These are phyloP conservation scores for Platyrinchus mystaceus DNA, from an alignment of 2,797 vertebrate species.

Conservation along the genomic window DNA sequence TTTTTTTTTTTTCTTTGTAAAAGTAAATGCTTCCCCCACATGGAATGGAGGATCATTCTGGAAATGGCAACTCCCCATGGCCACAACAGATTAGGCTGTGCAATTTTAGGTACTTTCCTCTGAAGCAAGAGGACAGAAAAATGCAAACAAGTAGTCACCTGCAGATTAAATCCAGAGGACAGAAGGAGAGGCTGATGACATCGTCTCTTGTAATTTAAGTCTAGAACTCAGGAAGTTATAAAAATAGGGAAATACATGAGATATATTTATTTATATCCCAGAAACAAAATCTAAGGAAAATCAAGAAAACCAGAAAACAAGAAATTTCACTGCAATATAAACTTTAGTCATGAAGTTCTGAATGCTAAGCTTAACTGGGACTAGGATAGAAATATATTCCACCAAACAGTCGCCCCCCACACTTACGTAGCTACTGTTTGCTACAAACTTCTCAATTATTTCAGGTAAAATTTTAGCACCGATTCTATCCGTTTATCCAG, in stretches of 20 bases:
- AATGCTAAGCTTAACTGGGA: background rate
- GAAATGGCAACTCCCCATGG: background rate
- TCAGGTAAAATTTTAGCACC: background rate
- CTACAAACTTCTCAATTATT: background rate
- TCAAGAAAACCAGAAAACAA: background rate
- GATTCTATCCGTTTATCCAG: background rate
- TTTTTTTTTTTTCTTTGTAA: background rate
- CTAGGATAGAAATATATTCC: background rate
- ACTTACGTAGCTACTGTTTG: accelerated
- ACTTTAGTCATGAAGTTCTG: background rate
- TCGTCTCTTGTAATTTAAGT: background rate
- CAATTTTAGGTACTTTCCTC: background rate
- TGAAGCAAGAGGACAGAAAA: background rate
- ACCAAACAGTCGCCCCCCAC: background rate
- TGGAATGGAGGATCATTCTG: background rate
- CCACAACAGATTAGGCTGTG: background rate
- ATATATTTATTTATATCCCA: background rate
- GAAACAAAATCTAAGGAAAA: background rate
- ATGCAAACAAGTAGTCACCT: background rate
- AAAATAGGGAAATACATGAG: background rate
- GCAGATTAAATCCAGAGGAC: background rate
- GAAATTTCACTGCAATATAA: background rate
- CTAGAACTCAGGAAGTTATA: background rate
- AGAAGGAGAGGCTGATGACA: background rate
- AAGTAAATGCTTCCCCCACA: background rate